These are phyloP conservation scores for Caenorhabditis afra DNA, from an alignment of 2,888 invertebrate genomes.

Conservation along the genomic window DNA sequence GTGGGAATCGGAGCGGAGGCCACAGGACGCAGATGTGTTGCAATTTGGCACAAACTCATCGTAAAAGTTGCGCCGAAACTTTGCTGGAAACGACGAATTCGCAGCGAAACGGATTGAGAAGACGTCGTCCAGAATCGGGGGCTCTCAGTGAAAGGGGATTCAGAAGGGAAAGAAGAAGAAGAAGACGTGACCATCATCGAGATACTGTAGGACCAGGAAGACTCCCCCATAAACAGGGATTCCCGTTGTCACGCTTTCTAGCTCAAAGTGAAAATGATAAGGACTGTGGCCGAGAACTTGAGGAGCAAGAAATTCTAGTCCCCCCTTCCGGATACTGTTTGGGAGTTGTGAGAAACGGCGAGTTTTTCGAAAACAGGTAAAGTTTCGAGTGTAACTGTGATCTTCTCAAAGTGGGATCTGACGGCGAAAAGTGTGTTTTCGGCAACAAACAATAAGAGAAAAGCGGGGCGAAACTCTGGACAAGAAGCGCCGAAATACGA, in stretches of 20 bases:
- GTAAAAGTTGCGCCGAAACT: constrained; percentile 33
- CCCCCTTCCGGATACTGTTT: too few species aligned
- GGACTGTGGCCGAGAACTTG: neutral
- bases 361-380: constrained; percentile 13
- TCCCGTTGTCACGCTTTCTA: too few species aligned
- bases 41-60: constrained; percentile 21
- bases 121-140: too few species aligned
- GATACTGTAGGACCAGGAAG: too few species aligned
- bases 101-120: too few species aligned
- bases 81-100: neutral
- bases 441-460: constrained; percentile 14
- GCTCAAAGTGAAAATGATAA: too few species aligned
- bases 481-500: constrained; percentile 24
- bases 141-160: too few species aligned
- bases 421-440: neutral
- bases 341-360: too few species aligned
- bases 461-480: constrained; percentile 7
- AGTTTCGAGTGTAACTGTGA: neutral
- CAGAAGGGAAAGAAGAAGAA: too few species aligned
- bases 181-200: too few species aligned
- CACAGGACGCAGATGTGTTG: constrained; percentile 14
- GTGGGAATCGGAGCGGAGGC: constrained; percentile 26
- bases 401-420: neutral
- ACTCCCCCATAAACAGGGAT: too few species aligned
- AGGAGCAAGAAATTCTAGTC: neutral